Base-by-base conservation (phyloP, 2,113 vertebrate species). In the Gobius niger region DNA sequence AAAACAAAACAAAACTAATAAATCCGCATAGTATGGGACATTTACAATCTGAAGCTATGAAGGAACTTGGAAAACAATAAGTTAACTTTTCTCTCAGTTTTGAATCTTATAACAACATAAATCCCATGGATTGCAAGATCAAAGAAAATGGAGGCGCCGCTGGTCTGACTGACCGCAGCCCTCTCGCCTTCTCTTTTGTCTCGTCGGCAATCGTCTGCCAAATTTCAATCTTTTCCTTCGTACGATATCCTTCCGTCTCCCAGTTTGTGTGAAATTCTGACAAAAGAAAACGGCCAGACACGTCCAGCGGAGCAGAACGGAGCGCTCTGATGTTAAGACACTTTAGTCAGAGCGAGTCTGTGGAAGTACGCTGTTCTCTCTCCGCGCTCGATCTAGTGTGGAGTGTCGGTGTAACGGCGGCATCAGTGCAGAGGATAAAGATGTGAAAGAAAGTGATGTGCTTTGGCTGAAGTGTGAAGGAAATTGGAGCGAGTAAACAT, bases 241-340 rank as follows among this genome's bases (percentile, higher is more conserved):
- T 68, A 78, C 66, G 63, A 72, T 77, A 47, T 66, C 65, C 60
- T 62, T 72, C 65, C 68, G 61, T 79, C 64, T 61, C 69, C 67
- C 18, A 53, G 67, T 76, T 77, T 73, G 72, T 69, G 62, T 47
- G 24, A 9, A 47, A 41, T 52, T 49, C 65, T 76, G 78, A 80
- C 73, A 82, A 76, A 87, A 62, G 80, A 24, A 67, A 79, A 72
- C 72, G 70, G 75, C 80, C 78, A 83, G 83, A 86, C 75, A 78
- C 68, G 82, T 73, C 67, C 83, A 85, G 76, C 83, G 68, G 63
- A 75, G 89, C 86, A 59, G 83, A 85, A 88, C 84, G 67, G 70
- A 16, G 51, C n/a, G 71, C 70, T 80, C 76, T 70, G 76, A 83
- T 86, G 82, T 85, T 76, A 34, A 82, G 80, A 68, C 52, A 41